Evolutionary conservation across 2,797 vertebrate species (phyloP).

Genomic region (Leptoclinus maculatus): DNA sequence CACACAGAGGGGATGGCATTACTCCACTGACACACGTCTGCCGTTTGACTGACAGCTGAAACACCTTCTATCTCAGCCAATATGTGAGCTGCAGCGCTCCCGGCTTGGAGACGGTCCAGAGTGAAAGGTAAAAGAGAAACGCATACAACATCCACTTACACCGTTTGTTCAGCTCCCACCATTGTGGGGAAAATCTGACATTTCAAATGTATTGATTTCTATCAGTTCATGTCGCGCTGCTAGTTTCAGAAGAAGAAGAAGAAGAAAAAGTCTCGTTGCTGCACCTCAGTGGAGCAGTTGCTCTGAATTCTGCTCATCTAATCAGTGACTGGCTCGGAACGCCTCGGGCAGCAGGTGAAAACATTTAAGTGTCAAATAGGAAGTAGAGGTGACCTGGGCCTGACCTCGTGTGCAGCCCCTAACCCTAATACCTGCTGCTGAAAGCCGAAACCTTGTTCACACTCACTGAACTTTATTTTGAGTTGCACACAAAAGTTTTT

Average conservation of each 20-base stretch:
- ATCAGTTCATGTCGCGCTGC: neutral
- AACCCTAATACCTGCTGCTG: neutral
- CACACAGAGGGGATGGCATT: neutral
- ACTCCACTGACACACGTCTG: constrained; percentile 15
- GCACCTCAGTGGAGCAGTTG: neutral
- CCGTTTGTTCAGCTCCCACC: constrained; percentile 15
- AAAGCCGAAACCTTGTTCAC: neutral
- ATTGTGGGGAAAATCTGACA: constrained; percentile 41
- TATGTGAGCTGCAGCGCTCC: neutral
- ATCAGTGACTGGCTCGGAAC: constrained; percentile 1
- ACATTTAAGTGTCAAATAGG: neutral
- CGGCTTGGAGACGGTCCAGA: constrained; percentile 1
- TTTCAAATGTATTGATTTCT: neutral
- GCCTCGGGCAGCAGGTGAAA: constrained; percentile 1
- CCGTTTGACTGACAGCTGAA: constrained; percentile 26
- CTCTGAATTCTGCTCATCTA: neutral
- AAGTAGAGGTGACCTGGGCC: neutral
- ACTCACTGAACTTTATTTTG: neutral
- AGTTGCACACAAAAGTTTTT: neutral
- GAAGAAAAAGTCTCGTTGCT: neutral
- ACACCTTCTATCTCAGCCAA: constrained; percentile 14
- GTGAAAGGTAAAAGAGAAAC: constrained; percentile 1
- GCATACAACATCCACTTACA: constrained; percentile 5
- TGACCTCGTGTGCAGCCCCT: neutral
- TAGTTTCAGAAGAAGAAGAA: neutral